Conservation (phyloP, 2,113 vertebrate genomes). For the Chaetodon trifascialis region DNA sequence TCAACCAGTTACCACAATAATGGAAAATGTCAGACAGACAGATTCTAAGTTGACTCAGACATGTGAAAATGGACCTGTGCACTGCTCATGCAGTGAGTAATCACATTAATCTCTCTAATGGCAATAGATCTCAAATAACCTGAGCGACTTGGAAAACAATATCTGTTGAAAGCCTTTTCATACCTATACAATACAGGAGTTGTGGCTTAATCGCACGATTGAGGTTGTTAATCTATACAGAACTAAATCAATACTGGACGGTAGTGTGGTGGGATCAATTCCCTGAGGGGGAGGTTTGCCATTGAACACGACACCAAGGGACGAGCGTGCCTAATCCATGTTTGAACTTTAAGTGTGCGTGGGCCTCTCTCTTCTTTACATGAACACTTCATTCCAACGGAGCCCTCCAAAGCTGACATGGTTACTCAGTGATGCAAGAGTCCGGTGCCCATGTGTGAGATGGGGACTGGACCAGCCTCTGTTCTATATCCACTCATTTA, state of each 20-base stretch:
- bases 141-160: conserved; percentile 64
- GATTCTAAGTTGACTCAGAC: conserved; percentile 21
- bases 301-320: conserved; percentile 80
- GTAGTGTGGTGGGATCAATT: conserved; percentile 72
- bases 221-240: conserved; percentile 72
- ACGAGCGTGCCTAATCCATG: conserved; percentile 80
- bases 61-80: conserved; percentile 34
- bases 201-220: conserved; percentile 58
- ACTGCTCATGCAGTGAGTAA: conserved; percentile 53
- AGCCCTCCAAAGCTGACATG: conserved; percentile 44
- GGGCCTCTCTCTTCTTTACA: conserved; percentile 72
- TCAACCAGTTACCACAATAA: conserved; percentile 12
- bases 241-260: conserved; percentile 74
- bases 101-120: conserved; percentile 65
- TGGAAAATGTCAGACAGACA: conserved; percentile 29
- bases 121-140: conserved; percentile 69
- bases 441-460: conserved; percentile 34
- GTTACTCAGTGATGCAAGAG: conserved; percentile 45
- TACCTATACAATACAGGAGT: conserved; percentile 40
- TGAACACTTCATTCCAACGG: conserved; percentile 58
- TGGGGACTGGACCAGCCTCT: conserved; percentile 18
- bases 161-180: conserved; percentile 58
- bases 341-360: conserved; percentile 80
- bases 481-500: conserved; percentile 23
- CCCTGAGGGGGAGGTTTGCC: conserved; percentile 59